Base-by-base conservation (phyloP, 1,140 invertebrate genomes). In the Drosophila navojoa region DNA sequence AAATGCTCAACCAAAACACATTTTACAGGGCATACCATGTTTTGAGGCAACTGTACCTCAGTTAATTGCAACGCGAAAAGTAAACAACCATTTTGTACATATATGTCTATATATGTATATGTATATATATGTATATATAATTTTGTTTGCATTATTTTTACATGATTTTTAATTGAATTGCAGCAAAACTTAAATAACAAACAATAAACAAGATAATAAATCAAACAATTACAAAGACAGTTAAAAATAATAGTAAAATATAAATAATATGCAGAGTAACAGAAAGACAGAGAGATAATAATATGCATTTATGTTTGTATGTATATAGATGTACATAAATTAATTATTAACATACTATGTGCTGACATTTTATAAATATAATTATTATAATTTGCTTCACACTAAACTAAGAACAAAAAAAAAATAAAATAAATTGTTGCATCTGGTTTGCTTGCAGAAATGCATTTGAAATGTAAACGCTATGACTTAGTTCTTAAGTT, bases 401-500 rank as follows among this genome's bases (percentile, higher is more conserved):
- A 7, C 6, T 16, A 16, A 16, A 45, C 16, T 45, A 77, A 68
- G 67, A 54, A 47, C 68, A 52, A 59, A 77, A 60, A 63, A 68
- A 63, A 67, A 73, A 57, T 72, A 54, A 69, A 32, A 32, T 44
- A 15, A n/a, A 11, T 38, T 71, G 64, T 57, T 58, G 38, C 32
- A 53, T 40, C 38, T 42, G 35, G 42, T 62, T 45, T 32, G 45
- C 35, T 32, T 60, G 58, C 25, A 19, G 45, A 71, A 71, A 75
- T 61, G 53, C 61, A 50, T 66, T 68, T 35, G 4, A 54, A 54
- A 27, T 82, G 73, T 87, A 89, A 82, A 82, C 66, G 32, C 79
- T 87, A 87, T 87, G 84, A 87, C 84, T 87, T 87, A 87, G 84
- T 80, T 89, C 59, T 84, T 89, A 85, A 70, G 70, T 85, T 66